These are phyloP conservation scores for Punctoribates punctum DNA, from an alignment of 2,888 invertebrate genomes.

Conservation along the genomic window DNA sequence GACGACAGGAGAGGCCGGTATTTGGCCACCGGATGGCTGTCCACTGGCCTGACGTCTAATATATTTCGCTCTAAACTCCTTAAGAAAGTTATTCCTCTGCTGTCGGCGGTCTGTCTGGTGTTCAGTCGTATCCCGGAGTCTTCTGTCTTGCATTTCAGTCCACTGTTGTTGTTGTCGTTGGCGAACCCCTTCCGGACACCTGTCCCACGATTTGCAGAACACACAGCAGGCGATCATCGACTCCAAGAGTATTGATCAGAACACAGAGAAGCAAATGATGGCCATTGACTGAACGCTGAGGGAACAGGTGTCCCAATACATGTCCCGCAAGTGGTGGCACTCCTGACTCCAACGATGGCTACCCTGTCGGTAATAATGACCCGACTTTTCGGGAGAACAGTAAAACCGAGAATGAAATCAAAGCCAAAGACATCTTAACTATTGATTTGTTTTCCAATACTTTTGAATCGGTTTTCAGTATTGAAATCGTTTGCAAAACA, in stretches of 20 bases:
- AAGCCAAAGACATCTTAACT: too few relatives aligned
- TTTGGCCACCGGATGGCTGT: too few relatives aligned
- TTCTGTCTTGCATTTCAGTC: background rate
- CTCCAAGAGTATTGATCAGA: background rate
- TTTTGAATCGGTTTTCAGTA: too few relatives aligned
- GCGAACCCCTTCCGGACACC: background rate
- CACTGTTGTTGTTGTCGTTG: background rate
- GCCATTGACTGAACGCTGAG: background rate
- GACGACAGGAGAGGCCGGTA: too few relatives aligned
- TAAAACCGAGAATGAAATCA: too few relatives aligned
- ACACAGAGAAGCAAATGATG: background rate
- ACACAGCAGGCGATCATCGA: background rate
- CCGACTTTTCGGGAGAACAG: background rate
- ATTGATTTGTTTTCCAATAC: too few relatives aligned
- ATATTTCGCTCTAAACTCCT: background rate
- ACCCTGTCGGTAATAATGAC: background rate
- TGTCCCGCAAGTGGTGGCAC: background rate
- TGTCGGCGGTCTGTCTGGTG: background rate
- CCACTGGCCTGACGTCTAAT: too few relatives aligned
- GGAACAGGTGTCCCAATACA: background rate
- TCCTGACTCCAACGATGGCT: background rate
- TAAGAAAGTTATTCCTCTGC: background rate
- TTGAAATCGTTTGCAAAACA: too few relatives aligned
- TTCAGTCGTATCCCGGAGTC: background rate
- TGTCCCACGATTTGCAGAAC: background rate